Conservation (phyloP, 2,888 invertebrate genomes). For the Ennomos quercinarius region DNA sequence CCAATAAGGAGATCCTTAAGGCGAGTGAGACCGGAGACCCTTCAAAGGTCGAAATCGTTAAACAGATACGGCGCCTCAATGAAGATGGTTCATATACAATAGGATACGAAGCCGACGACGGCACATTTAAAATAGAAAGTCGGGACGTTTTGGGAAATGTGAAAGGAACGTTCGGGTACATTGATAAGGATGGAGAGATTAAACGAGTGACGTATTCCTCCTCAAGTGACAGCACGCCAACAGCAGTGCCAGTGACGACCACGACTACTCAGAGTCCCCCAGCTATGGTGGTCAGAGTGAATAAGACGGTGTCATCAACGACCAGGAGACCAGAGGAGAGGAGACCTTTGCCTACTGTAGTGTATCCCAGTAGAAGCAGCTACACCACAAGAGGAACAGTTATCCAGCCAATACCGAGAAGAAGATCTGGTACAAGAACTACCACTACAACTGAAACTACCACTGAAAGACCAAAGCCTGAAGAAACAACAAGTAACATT, state of each 20-base stretch:
- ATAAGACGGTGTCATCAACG: conserved; percentile 80
- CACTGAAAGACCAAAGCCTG: conserved; percentile 59
- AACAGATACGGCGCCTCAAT: conserved; percentile 92
- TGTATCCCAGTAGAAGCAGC: conserved; percentile 83
- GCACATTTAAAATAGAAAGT: conserved; percentile 94
- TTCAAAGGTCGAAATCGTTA: conserved; percentile 90
- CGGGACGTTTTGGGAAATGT: conserved; percentile 92
- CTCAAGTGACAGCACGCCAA: conserved; percentile 78
- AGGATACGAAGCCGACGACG: conserved; percentile 94
- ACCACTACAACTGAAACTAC: conserved; percentile 60
- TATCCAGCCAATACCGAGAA: conserved; percentile 88
- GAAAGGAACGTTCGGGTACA: conserved; percentile 93
- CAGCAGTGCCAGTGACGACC: conserved; percentile 69
- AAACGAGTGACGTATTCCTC: conserved; percentile 91
- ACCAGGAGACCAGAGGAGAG: conserved; percentile 64
- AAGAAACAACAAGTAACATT: conserved; percentile 69
- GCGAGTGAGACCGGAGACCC: conserved; percentile 88
- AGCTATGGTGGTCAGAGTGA: conserved; percentile 79
- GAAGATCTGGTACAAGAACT: conserved; percentile 73
- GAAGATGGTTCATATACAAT: conserved; percentile 94
- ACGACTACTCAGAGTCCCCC: conserved; percentile 67
- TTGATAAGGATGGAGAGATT: conserved; percentile 91
- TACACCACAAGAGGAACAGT: conserved; percentile 86
- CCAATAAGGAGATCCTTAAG: conserved; percentile 84
- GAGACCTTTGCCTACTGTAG: conserved; percentile 77